Conservation (phyloP, 2,797 vertebrate genomes). For the Alfaro cultratus region DNA sequence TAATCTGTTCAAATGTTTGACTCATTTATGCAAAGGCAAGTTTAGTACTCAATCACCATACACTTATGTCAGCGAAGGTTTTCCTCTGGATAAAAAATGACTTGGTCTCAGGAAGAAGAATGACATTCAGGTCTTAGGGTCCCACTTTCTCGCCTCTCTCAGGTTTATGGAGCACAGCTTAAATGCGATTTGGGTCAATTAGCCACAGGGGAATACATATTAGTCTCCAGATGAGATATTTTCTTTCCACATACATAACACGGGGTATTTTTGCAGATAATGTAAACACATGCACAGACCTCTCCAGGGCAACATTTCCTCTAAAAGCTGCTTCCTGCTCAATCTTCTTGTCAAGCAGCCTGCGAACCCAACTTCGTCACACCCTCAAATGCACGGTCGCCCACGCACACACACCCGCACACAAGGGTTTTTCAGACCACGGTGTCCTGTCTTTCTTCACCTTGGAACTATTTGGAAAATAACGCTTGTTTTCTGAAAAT, state of each 20-base stretch:
- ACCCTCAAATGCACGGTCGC: conserved; percentile 6
- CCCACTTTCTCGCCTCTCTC: conserved; percentile 24
- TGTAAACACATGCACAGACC: not conserved
- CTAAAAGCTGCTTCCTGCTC: conserved; percentile 46
- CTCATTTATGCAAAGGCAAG: not conserved
- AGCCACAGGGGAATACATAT: not conserved
- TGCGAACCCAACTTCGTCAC: conserved; percentile 37
- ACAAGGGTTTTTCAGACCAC: conserved; percentile 25
- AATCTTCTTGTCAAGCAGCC: conserved; percentile 54
- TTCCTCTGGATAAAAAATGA: not conserved
- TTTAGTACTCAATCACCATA: not conserved
- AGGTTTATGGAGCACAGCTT: conserved; percentile 49
- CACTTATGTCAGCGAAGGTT: conserved; percentile 1
- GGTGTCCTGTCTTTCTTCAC: conserved; percentile 73
- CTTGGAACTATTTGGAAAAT: conserved; percentile 75
- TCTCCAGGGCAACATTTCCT: conserved; percentile 46
- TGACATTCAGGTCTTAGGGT: conserved; percentile 20
- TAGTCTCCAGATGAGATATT: conserved; percentile 21
- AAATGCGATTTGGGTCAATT: conserved; percentile 48
- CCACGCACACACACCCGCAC: conserved; percentile 8
- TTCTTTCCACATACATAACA: not conserved
- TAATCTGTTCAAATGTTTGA: not conserved
- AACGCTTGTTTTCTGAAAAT: conserved; percentile 71
- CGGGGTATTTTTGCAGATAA: conserved; percentile 9
- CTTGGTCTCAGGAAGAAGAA: conserved; percentile 2